Conservation (phyloP, 2,797 vertebrate genomes). For the Pogoniulus pusillus region DNA sequence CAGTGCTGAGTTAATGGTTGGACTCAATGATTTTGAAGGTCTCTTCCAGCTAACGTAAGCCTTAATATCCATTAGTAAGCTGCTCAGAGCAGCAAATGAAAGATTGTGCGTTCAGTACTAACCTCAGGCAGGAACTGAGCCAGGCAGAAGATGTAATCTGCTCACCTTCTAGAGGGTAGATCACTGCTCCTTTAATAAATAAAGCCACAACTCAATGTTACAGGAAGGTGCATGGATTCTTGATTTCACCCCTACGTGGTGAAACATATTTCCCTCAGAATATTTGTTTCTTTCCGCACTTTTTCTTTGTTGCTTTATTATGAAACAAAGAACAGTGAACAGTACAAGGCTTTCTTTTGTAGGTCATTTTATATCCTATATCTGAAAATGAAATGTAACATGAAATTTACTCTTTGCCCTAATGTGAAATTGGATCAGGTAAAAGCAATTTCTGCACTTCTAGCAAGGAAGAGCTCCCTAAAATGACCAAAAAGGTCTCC, state of each 20-base stretch:
- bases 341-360: not conserved
- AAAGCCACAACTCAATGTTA: not conserved
- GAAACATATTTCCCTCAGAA: not conserved
- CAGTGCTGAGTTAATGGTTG: too few relatives aligned
- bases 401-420: conserved; percentile 38
- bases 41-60: too few relatives aligned
- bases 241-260: not conserved
- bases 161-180: not conserved
- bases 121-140: rapidly evolving
- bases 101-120: not conserved
- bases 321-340: not conserved
- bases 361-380: conserved; percentile 13
- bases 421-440: conserved; percentile 52
- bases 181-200: not conserved
- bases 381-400: conserved; percentile 31
- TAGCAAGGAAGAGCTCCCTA: not conserved
- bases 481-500: not conserved
- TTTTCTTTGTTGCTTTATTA: not conserved
- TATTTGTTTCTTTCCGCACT: not conserved
- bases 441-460: conserved; percentile 20
- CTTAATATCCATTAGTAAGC: not conserved
- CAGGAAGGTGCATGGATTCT: not conserved
- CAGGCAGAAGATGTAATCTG: not conserved
- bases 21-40: too few relatives aligned
- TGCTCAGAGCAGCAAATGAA: not conserved